Evolutionary conservation across 2,888 invertebrate species (phyloP).

Genomic region (Scrobipalpa costella): DNA sequence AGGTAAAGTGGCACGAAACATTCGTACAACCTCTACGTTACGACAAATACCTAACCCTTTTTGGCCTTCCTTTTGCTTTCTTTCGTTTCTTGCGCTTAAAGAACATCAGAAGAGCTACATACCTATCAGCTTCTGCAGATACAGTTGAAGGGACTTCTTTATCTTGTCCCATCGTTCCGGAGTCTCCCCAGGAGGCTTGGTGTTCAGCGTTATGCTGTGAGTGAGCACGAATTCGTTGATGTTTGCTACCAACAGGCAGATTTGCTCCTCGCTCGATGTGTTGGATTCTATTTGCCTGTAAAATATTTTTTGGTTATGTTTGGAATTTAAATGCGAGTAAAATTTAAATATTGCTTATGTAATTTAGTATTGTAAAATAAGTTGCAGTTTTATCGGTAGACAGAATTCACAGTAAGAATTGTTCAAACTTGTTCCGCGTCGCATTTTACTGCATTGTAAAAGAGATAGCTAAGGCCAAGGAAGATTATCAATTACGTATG

Average conservation of each 20-base stretch:
- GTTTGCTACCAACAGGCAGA: slow-evolving; percentile 76
- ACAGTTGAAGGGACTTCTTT: slow-evolving; percentile 69
- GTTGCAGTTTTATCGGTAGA: no score
- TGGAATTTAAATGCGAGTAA: background rate
- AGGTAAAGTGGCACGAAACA: no score
- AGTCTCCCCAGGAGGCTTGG: slow-evolving; percentile 74
- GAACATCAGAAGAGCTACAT: no score
- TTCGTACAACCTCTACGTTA: no score
- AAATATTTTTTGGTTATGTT: slow-evolving; percentile 26
- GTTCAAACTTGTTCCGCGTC: background rate
- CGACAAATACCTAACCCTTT: no score
- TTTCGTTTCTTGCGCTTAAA: no score
- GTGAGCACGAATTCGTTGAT: slow-evolving; percentile 81
- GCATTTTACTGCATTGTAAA: background rate
- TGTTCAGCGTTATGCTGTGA: slow-evolving; percentile 75
- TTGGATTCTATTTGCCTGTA: slow-evolving; percentile 67
- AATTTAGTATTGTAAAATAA: no score
- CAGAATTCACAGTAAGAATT: background rate
- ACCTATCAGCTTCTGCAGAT: slow-evolving; percentile 67
- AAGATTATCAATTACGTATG: slow-evolving; percentile 11
- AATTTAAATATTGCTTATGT: no score
- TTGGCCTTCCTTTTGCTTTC: no score
- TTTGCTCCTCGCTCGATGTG: slow-evolving; percentile 64
- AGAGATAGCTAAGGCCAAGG: background rate
- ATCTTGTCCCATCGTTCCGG: slow-evolving; percentile 77